Evolutionary conservation across 2,113 vertebrate species (phyloP), one percentile per base, ranked within the genome.

Genomic region (Nothobranchius furzeri): DNA sequence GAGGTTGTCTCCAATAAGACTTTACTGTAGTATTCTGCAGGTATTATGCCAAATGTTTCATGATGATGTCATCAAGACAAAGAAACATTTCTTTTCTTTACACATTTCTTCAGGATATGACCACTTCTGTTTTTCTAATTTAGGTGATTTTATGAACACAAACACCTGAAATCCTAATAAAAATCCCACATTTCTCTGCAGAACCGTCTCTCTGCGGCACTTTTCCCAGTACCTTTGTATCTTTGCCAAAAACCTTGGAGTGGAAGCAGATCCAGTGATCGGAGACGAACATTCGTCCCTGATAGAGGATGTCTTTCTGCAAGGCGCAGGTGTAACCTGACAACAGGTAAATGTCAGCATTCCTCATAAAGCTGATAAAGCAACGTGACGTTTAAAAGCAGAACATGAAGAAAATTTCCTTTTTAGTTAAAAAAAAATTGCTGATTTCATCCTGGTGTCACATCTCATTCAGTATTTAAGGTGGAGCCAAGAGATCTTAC

Each of bases 211-310:
- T 15, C 36, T 17, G 10, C 17, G 15, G 12, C 36, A 42, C 47
- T 36, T 8, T 35, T 40, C n/a, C 12, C 8, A 11, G 59, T 43
- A 75, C 97, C 95, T 98, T 99, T 10, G 93, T 99, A 81, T 98
- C 97, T 92, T 94, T 98, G 59, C 97, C 97, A 84, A 98, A 99
- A 79, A 99, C 96, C 76, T 96, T 98, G 49, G 97, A 98, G 92
- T 98, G 89, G 87, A 99, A 99, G 83, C 97, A 98, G 91, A 99
- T 96, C 97, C 96, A 98, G 87, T 97, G 96, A 67, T 98, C 93
- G 9, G 97, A 98, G 64, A 99, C 90, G 55, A 95, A 98, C 76
- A 99, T 93, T 40, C 96, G 95, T 42, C 96, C 97, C 83, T 99
- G 97, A 77, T 98, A 99, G 17, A 98, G 85, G 68, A 98, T 96